Evolutionary conservation across 2,888 invertebrate species (phyloP), one percentile per base, ranked within the genome.

Genomic region (Phanerotoma sp.): DNA sequence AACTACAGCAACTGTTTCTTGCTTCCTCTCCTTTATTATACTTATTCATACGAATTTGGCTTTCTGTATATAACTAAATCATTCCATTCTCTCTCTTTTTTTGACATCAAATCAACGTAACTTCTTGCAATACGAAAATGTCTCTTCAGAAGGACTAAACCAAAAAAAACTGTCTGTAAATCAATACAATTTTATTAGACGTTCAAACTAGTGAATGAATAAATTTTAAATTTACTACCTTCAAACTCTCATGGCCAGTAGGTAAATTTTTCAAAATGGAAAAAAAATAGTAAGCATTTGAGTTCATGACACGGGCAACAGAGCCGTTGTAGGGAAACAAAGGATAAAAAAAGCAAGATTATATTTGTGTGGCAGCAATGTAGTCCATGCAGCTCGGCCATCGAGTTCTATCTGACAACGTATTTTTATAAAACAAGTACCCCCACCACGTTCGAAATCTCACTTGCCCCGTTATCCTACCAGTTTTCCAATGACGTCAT

Each of bases 401-500:
- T 65, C 64, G 62, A 66, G 64, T 63, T 69, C 69, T 65, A 69
- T 71, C 69, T 68, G 71, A 65, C 69, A 67, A 66, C 60, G 63
- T 69, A 73, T 72, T 73, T 71, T 73, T 67, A 62, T 63, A 61
- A 66, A 65, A 70, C 59, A 53, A 58, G 62, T 62, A 62, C 62
- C 61, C 63, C 59, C 62, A 49, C 56, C 57, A 48, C 45, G 22
- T 35, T 11, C 21, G 22, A 40, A 54, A 48, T 45, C 57, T 28
- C 46, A 44, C 45, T 13, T 41, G 18, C 45, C 38, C 58, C 33
- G 41, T 32, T 69, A 68, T 71, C 69, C 67, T 65, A 60, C 66
- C 64, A 64, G 65, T 70, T 65, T 67, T 59, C 67, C 64, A 62
- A 68, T 73, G 73, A 72, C 73, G 72, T 73, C 72, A 71, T 69